Percentiles rank a stretch among this genome's conserved stretches.
Evolutionary conservation across 2,797 vertebrate species (phyloP).

Genomic region (Myiotriccus ornatus): DNA sequence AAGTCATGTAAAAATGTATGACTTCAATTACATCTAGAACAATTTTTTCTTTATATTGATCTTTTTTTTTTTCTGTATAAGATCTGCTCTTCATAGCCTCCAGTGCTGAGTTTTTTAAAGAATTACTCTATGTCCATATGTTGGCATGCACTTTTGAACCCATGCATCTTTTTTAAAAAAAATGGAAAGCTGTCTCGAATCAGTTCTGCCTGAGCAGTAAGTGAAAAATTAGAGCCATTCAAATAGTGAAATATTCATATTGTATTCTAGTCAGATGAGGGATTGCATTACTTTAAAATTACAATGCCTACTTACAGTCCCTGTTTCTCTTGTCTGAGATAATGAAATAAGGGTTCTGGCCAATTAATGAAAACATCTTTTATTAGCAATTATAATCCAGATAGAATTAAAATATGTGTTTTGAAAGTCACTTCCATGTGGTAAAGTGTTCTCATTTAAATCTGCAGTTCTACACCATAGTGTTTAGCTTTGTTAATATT

Average conservation of each 20-base stretch:
- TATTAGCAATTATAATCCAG: slow-evolving; percentile 51
- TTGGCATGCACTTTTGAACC: slow-evolving; percentile 60
- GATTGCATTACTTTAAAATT: slow-evolving; percentile 50
- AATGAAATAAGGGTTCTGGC: slow-evolving; percentile 39
- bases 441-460: background rate
- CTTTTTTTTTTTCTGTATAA: slow-evolving; percentile 53
- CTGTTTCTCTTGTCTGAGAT: slow-evolving; percentile 36
- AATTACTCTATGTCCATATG: slow-evolving; percentile 69
- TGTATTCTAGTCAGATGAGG: slow-evolving; percentile 30
- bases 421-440: background rate
- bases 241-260: slow-evolving; percentile 22
- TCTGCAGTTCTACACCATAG: background rate
- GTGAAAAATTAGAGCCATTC: slow-evolving; percentile 17
- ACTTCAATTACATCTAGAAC: slow-evolving; percentile 79
- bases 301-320: background rate
- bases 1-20: slow-evolving; percentile 80
- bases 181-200: slow-evolving; percentile 14
- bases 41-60: slow-evolving; percentile 79
- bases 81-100: slow-evolving; percentile 68
- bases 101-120: slow-evolving; percentile 67
- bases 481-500: background rate
- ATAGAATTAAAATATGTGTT: slow-evolving; percentile 15
- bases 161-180: background rate
- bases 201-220: background rate
- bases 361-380: slow-evolving; percentile 60